These are phyloP conservation scores for Acropora yongei DNA, from an alignment of 64 coral and sea anemone genomes.

Conservation along the genomic window DNA sequence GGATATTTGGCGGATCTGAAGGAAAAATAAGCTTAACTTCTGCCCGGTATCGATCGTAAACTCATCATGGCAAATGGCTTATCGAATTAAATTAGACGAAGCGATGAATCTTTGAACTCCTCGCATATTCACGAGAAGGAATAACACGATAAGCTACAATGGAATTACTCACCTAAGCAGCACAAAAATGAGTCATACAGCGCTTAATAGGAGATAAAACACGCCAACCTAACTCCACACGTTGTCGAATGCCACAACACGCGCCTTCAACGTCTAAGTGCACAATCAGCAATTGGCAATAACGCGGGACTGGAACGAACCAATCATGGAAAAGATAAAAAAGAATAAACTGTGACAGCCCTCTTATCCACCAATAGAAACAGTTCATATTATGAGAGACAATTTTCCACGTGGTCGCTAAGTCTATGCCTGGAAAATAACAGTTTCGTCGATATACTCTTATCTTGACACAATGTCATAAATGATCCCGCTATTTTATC, in stretches of 20 bases:
- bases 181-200: background rate
- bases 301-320: conserved; percentile 27
- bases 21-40: background rate
- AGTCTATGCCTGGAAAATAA: background rate
- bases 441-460: background rate
- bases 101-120: background rate
- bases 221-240: background rate
- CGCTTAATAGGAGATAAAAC: background rate
- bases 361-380: background rate
- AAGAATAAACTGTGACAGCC: background rate
- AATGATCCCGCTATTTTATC: background rate
- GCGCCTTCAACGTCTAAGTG: background rate
- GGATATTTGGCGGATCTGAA: background rate
- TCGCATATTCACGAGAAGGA: background rate
- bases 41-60: background rate
- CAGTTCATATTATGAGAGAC: background rate
- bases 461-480: background rate
- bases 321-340: background rate
- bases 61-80: background rate
- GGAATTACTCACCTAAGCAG: background rate
- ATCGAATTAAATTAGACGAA: background rate
- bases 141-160: background rate
- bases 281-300: background rate
- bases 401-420: background rate
- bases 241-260: background rate